Conservation (phyloP, 2,888 invertebrate species). For the Bhutanitis thaidina region DNA sequence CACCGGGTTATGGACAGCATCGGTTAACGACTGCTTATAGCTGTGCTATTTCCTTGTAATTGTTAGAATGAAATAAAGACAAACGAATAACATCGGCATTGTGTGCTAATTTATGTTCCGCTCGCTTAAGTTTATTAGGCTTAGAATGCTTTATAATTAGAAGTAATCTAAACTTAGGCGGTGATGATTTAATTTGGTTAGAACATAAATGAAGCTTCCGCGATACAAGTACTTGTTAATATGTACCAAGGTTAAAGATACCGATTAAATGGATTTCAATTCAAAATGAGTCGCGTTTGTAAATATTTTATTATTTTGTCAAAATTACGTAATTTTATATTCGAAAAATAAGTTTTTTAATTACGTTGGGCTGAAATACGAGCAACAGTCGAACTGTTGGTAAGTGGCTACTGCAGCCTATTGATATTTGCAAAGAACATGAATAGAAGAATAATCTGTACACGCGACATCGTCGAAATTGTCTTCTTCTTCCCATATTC, state of each 20-base stretch:
- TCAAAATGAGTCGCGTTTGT: no score
- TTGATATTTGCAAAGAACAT: no score
- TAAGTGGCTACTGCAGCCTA: no score
- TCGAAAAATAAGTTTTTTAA: no score
- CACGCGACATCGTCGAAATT: no score
- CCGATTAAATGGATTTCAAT: not conserved
- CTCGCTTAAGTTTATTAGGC: not conserved
- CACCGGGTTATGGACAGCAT: slow-evolving; percentile 48
- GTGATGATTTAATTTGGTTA: not conserved
- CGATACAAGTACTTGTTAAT: not conserved
- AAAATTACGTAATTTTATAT: no score
- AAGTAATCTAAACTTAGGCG: no score
- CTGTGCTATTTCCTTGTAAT: slow-evolving; percentile 14
- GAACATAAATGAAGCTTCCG: not conserved
- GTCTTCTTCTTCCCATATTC: no score
- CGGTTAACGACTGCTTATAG: slow-evolving; percentile 33
- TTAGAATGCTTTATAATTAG: not conserved
- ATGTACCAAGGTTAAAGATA: not conserved
- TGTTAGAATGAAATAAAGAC: slow-evolving; percentile 26
- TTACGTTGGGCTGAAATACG: no score
- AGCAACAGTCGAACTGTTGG: no score
- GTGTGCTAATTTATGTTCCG: slow-evolving; percentile 34
- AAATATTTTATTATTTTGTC: no score
- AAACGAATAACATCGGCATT: slow-evolving; percentile 26
- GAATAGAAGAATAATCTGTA: no score